Evolutionary conservation across 2,797 vertebrate species (phyloP).

Genomic region (Mormyrus proboscirostris): DNA sequence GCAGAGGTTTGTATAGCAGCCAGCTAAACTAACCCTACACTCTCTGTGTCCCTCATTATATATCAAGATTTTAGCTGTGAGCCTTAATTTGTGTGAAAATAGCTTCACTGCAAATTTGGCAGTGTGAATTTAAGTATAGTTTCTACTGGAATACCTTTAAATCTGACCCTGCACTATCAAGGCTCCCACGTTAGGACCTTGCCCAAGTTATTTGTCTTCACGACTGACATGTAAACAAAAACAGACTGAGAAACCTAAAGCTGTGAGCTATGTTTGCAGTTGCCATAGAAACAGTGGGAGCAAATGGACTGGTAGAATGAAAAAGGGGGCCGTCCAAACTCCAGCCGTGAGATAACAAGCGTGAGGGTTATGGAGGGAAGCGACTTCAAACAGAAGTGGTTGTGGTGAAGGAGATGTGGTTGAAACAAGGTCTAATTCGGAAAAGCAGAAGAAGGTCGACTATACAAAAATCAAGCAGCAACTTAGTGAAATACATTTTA

Average conservation of each 20-base stretch:
- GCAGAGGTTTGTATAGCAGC: background rate
- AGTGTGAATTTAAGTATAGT: background rate
- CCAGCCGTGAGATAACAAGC: background rate
- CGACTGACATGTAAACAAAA: constrained; percentile 6
- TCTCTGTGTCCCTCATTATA: background rate
- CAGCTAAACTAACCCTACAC: background rate
- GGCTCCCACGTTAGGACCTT: background rate
- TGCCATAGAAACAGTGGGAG: background rate
- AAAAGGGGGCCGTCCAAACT: background rate
- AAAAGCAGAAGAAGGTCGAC: background rate
- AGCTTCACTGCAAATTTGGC: background rate
- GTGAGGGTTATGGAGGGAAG: background rate
- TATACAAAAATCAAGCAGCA: background rate
- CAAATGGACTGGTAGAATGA: background rate
- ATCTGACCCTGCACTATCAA: background rate
- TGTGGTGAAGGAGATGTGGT: background rate
- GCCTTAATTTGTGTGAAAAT: background rate
- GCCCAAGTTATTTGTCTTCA: background rate
- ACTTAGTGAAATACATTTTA: background rate
- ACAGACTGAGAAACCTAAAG: background rate
- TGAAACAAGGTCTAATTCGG: background rate
- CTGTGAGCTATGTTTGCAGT: background rate
- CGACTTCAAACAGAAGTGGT: background rate
- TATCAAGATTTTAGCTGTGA: background rate
- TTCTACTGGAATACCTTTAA: background rate